Base-by-base conservation (phyloP, 2,888 invertebrate genomes). In the Leucoptera coffeella region DNA sequence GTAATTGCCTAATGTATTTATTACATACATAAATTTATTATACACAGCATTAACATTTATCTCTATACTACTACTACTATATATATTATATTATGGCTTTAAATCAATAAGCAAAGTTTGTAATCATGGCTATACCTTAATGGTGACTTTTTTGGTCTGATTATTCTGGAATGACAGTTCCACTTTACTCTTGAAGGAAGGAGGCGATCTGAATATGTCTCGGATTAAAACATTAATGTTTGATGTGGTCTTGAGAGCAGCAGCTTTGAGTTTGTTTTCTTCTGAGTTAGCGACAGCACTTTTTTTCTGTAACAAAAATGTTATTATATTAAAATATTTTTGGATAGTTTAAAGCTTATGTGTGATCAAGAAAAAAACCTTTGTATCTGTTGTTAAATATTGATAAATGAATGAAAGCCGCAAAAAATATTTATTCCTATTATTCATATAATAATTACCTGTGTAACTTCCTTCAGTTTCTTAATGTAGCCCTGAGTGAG, bases 201-300 rank as follows among this genome's bases (percentile, higher is more conserved):
- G 96, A 9, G 95, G 93, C 29, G 85, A 84, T 53, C 93, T 89
- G 67, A 96, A 95, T 36, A 96, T 73, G 62, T 96, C 96, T 50
- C 90, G 86, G 35, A 96, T 92, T 24, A 96, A 74, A 2, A 83
- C 78, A 47, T 90, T 92, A 34, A 96, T 93, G 55, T 96, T 96
- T 25, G 87, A 86, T 27, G 93, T 88, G 4, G 93, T 88, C 52
- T 87, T 88, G 23, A 94, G 71, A 8, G 94, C 93, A 15, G 82
- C 78, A 33, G 83, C 58, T 71, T 83, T 83, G 32, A 85, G 47
- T 59, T 82, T 79, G 58, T 88, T 83, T 65, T 89, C 85, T 45
- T 89, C 84, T 1, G 82, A 73, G 53, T 85, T 82, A 1, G 82
- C 62, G 42, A 85, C 82, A 37, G 82, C 82, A 25, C 76, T 77